These are phyloP conservation scores for Leptatherina wallacei DNA, from an alignment of 2,797 vertebrate species.

Conservation along the genomic window DNA sequence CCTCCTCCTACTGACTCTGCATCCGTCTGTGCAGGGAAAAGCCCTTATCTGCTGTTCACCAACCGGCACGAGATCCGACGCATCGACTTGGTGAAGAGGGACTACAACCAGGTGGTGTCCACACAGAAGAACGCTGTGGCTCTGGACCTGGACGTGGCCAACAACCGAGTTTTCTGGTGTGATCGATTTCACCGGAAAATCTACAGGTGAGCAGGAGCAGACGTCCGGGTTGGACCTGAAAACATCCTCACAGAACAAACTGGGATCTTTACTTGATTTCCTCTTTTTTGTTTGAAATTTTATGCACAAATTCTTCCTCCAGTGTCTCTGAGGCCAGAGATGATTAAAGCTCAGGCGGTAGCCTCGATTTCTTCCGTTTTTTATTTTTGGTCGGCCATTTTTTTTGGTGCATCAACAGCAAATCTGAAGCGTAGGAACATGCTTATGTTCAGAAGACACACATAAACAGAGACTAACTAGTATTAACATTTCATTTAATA, in stretches of 20 bases:
- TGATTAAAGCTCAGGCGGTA: too few relatives aligned
- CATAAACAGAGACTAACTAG: background rate
- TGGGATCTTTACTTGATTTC: background rate
- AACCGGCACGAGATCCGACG: slow-evolving; percentile 96
- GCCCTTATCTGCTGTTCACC: slow-evolving; percentile 94
- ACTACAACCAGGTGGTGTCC: slow-evolving; percentile 94
- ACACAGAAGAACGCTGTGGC: slow-evolving; percentile 96
- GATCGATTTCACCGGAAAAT: slow-evolving; percentile 96
- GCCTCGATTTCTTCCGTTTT: too few relatives aligned
- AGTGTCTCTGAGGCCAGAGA: too few relatives aligned
- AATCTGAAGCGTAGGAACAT: background rate
- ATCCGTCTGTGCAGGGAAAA: slow-evolving; percentile 83
- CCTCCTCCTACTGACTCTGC: background rate
- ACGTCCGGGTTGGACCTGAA: background rate
- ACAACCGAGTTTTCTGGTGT: slow-evolving; percentile 96
- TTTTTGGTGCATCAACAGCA: too few relatives aligned
- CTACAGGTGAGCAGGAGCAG: slow-evolving; percentile 86
- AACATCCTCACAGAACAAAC: background rate
- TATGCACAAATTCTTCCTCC: too few relatives aligned
- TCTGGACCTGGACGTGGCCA: slow-evolving; percentile 92
- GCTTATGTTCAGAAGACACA: background rate
- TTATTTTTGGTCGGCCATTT: too few relatives aligned
- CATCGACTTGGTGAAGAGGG: slow-evolving; percentile 92
- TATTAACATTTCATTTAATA: background rate
- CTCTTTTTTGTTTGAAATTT: background rate